Evolutionary conservation across 64 coral and sea anemone genomes (phyloP).

Genomic region (Cladopsammia gracilis): DNA sequence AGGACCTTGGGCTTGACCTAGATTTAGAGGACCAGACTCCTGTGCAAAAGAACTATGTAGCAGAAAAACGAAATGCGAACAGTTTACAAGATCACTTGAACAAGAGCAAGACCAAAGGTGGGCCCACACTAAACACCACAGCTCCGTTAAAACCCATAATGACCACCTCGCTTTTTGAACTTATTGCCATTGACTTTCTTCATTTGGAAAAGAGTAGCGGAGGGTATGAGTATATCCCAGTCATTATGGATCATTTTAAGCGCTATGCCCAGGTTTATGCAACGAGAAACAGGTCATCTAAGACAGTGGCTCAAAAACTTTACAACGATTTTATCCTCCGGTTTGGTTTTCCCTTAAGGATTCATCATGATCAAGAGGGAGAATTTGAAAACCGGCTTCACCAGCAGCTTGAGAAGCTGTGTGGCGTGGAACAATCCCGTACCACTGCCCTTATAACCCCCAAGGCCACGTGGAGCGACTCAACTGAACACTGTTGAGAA

Average conservation of each 20-base stretch:
- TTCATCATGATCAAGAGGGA: background rate
- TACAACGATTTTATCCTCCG: background rate
- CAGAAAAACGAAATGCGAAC: too few relatives aligned
- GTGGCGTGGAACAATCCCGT: background rate
- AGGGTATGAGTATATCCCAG: background rate
- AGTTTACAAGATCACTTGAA: too few relatives aligned
- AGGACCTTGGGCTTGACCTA: slow-evolving; percentile 41
- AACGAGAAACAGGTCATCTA: background rate
- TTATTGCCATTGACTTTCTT: background rate
- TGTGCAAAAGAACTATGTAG: slow-evolving; percentile 49
- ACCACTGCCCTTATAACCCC: too few relatives aligned
- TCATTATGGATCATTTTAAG: background rate
- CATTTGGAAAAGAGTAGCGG: background rate
- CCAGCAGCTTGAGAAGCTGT: background rate
- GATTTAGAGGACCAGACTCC: slow-evolving; percentile 13
- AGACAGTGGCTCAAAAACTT: too few relatives aligned
- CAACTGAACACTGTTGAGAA: too few relatives aligned
- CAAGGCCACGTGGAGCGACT: too few relatives aligned
- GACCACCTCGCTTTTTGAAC: background rate
- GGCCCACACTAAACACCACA: background rate
- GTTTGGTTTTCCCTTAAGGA: background rate
- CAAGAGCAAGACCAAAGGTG: too few relatives aligned
- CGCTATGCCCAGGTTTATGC: background rate
- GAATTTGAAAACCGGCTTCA: background rate
- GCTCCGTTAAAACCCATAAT: background rate